Base-by-base conservation (phyloP, 2,888 invertebrate genomes). In the Pyrrhosoma nymphula region DNA sequence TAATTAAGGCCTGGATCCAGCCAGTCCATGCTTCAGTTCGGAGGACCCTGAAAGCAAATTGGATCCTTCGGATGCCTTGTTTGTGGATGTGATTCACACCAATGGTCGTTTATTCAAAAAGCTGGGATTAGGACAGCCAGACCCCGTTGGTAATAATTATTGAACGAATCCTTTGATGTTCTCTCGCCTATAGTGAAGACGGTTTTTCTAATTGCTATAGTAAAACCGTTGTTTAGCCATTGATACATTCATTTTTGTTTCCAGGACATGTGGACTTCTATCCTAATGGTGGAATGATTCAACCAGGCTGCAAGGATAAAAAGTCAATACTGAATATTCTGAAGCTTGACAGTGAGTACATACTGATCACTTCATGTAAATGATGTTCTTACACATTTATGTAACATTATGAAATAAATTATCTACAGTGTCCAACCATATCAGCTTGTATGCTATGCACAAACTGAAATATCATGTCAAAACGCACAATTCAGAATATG, bases 261-360 rank as follows among this genome's bases (percentile, higher is more conserved):
- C 96, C 96, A 95, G 97, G 97, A 56, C 96, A 97, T 95, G 96
- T 97, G 0, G 97, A 97, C 96, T 97, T 97, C 95, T 97, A 96
- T 96, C 96, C 96, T 10, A 97, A 97, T 95, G 97, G 97, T 0
- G 97, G 97, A 8, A 95, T 96, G 93, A 95, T 95, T 26, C 97
- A 97, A 95, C 97, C 97, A 12, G 97, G 96, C 18, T 97, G 97
- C 89, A 63, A 82, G 18, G 82, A 82, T 55, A 95, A 95, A 26
- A 95, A 47, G n/a, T 63, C 88, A 20, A 60, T 95, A 56, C 39
- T 91, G 88, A 75, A 95, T n/a, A 56, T 95, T 18, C 93, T 95
- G n/a, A 95, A 90, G 30, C 88, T 88, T 30, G 95, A 82, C 35
- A 95, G 95, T 47, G 47, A 89, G 30, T 60, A 60, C 20, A 14